A percentile compares a stretch with the other conserved stretches of the same genome.
Conservation (phyloP, 2,113 vertebrate genomes). For the Amazona vittata region DNA sequence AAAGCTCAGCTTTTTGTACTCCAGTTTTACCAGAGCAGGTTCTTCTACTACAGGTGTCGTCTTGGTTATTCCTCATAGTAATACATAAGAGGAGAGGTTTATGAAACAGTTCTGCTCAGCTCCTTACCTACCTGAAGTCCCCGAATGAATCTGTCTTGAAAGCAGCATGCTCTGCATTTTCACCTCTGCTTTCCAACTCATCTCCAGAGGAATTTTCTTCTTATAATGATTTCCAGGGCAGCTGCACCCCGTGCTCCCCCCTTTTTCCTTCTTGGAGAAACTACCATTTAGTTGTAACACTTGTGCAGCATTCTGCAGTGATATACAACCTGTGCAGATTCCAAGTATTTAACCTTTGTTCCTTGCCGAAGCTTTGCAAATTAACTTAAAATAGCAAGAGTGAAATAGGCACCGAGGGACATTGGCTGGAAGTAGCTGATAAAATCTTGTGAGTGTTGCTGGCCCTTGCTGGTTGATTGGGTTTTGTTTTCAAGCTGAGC, state of each 20-base stretch:
- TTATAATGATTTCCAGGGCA: not conserved
- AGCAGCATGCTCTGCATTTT: not conserved
- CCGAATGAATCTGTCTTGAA: not conserved
- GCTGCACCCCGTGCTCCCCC: rapidly evolving
- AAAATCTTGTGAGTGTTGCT: conserved; percentile 1
- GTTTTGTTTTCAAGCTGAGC: conserved; percentile 8
- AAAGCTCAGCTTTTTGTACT: not conserved
- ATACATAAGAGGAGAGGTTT: not conserved
- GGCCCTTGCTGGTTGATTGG: conserved; percentile 24
- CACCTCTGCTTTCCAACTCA: not conserved
- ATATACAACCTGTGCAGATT: conserved; percentile 25
- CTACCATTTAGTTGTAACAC: not conserved
- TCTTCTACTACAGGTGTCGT: not conserved
- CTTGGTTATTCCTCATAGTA: not conserved
- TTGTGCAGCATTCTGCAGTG: not conserved
- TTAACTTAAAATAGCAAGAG: conserved; percentile 34
- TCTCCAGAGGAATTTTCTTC: not conserved
- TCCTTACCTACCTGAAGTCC: not conserved
- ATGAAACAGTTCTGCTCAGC: not conserved
- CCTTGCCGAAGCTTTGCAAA: not conserved
- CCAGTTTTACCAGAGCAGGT: not conserved
- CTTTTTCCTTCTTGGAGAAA: not conserved
- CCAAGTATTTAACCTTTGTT: conserved; percentile 35
- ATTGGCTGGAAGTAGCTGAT: conserved; percentile 9
- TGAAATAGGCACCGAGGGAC: not conserved